These are phyloP conservation scores for Abrostola triplasia DNA, from an alignment of 2,888 invertebrate species.

Conservation along the genomic window DNA sequence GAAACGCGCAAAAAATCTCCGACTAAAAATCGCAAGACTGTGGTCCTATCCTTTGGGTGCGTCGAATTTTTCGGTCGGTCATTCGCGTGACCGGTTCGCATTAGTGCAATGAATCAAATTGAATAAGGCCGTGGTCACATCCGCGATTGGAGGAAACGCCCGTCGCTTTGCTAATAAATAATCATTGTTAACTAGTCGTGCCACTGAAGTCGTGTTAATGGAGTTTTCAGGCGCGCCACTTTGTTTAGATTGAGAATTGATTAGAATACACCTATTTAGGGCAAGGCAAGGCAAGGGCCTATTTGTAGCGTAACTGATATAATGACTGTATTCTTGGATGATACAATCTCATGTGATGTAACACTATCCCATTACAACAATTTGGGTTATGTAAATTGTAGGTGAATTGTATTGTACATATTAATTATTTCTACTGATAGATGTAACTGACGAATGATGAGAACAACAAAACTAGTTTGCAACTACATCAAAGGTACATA, in stretches of 20 bases:
- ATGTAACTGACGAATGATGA: no score
- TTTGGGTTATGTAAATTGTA: no score
- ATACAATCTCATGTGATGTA: conserved; percentile 1
- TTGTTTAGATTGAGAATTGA: conserved; percentile 52
- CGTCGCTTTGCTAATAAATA: conserved; percentile 77
- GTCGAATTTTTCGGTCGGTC: conserved; percentile 71
- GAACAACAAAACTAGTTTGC: not conserved
- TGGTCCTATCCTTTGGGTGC: conserved; percentile 56
- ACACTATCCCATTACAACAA: not conserved
- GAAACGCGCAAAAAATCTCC: not conserved
- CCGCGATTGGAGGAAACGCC: conserved; percentile 71
- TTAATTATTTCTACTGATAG: no score
- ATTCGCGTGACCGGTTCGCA: conserved; percentile 80
- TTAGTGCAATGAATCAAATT: conserved; percentile 83
- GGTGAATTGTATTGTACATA: no score
- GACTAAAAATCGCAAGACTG: conserved; percentile 49
- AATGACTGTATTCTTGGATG: conserved; percentile 17
- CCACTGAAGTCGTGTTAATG: conserved; percentile 53
- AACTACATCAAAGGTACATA: no score
- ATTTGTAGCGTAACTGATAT: conserved; percentile 32
- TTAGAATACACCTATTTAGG: conserved; percentile 45
- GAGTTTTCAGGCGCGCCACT: conserved; percentile 55
- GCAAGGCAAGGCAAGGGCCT: conserved; percentile 21
- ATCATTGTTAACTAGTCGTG: conserved; percentile 68
- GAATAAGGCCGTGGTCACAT: conserved; percentile 76